Percentiles rank a stretch among this genome's conserved stretches.
Conservation (phyloP, 2,888 invertebrate genomes). For the Aphodius sticticus region DNA sequence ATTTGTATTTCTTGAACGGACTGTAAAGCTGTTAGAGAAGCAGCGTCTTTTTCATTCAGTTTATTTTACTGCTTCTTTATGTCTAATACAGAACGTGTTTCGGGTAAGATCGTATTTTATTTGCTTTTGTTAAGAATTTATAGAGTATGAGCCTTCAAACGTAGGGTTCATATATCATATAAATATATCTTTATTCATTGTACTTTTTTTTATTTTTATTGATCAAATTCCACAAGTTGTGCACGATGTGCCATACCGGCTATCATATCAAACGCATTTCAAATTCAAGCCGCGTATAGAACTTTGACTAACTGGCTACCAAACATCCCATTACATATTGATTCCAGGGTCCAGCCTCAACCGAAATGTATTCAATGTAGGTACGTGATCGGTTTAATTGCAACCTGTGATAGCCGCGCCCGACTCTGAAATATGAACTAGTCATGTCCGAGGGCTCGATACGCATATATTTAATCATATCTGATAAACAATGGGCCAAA, state of each 20-base stretch:
- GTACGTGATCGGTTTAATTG: neutral
- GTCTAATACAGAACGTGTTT: too few species aligned
- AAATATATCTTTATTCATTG: too few species aligned
- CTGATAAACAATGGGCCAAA: neutral
- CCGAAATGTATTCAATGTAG: neutral
- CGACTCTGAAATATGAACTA: neutral
- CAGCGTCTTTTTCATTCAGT: too few species aligned
- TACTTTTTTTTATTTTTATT: too few species aligned
- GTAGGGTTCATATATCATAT: too few species aligned
- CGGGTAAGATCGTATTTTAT: too few species aligned
- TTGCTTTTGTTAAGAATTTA: too few species aligned
- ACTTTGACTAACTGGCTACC: constrained; percentile 4
- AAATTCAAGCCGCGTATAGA: neutral
- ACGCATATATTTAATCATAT: neutral
- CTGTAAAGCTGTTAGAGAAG: too few species aligned
- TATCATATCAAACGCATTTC: neutral
- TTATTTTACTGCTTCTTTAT: too few species aligned
- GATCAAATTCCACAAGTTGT: neutral
- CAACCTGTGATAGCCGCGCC: neutral
- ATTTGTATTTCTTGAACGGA: too few species aligned
- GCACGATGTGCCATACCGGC: neutral
- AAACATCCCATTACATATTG: neutral
- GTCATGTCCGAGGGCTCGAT: neutral
- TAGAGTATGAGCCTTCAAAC: too few species aligned
- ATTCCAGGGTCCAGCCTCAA: neutral